Evolutionary conservation across 92 coral and sea anemone species (phyloP).

Genomic region (Epizoanthus rinbou): DNA sequence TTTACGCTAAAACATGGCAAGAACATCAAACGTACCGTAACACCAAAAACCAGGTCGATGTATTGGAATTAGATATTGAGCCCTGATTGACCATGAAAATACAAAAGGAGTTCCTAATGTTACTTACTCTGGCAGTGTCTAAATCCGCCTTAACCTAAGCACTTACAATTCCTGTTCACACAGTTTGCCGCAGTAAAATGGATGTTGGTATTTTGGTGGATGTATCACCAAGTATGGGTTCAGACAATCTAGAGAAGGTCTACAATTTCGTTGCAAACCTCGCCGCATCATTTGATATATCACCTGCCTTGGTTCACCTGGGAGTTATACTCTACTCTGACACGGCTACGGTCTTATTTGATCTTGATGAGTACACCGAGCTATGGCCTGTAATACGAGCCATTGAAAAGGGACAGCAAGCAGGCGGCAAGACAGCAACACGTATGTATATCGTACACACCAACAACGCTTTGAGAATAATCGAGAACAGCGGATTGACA

Average conservation of each 20-base stretch:
- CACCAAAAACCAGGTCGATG: no score
- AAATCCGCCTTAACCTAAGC: no score
- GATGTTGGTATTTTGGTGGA: slow-evolving; percentile 30
- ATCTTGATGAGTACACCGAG: slow-evolving; percentile 8
- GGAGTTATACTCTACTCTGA: slow-evolving; percentile 24
- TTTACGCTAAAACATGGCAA: no score
- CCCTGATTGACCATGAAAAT: no score
- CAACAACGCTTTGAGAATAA: no score
- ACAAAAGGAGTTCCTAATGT: no score
- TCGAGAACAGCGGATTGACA: no score
- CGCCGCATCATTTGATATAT: slow-evolving; percentile 19
- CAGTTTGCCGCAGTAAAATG: slow-evolving; percentile 32
- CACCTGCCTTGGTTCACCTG: slow-evolving; percentile 4
- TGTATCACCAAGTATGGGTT: background rate
- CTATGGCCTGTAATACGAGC: slow-evolving; percentile 30
- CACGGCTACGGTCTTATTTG: slow-evolving; percentile 14
- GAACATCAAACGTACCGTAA: no score
- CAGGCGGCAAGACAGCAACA: background rate
- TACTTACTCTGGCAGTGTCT: no score
- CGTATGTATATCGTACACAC: background rate
- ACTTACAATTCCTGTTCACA: background rate
- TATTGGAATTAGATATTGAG: no score
- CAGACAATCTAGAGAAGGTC: background rate
- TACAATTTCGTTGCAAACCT: slow-evolving; percentile 14
- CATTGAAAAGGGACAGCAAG: background rate